These are phyloP conservation scores for Cossypha caffra DNA, from an alignment of 2,797 vertebrate genomes.

Conservation along the genomic window DNA sequence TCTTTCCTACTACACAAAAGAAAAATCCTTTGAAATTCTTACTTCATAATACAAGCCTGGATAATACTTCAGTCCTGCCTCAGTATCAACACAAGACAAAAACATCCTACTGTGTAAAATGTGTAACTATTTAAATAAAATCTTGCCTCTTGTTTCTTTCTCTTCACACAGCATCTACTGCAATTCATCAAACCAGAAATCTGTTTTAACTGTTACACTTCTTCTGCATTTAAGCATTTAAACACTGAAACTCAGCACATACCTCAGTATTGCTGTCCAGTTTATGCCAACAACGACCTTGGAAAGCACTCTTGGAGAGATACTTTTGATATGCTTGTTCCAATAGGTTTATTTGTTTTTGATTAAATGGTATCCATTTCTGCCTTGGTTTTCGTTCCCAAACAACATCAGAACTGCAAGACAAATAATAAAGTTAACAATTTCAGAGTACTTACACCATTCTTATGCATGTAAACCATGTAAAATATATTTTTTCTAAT, in stretches of 20 bases:
- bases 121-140: neutral
- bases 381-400: slow-evolving; percentile 93
- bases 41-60: neutral
- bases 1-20: neutral
- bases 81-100: neutral
- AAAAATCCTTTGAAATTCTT: neutral
- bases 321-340: slow-evolving; percentile 88
- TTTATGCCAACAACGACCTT: slow-evolving; percentile 79
- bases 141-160: neutral
- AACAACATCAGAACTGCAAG: slow-evolving; percentile 90
- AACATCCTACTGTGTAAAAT: neutral
- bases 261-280: slow-evolving; percentile 90
- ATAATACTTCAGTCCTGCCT: neutral
- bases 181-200: neutral
- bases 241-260: neutral
- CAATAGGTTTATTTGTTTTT: slow-evolving; percentile 90
- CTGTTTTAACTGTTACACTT: neutral
- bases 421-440: neutral
- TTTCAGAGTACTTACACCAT: neutral
- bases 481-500: neutral
- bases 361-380: slow-evolving; percentile 93
- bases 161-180: neutral
- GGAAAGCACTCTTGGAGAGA: slow-evolving; percentile 41
- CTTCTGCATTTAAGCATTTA: neutral
- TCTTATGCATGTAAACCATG: neutral